Percentiles rank a stretch among this genome's conserved stretches.
Evolutionary conservation across 2,888 invertebrate genomes (phyloP).

Genomic region (Trachelus tabidus): DNA sequence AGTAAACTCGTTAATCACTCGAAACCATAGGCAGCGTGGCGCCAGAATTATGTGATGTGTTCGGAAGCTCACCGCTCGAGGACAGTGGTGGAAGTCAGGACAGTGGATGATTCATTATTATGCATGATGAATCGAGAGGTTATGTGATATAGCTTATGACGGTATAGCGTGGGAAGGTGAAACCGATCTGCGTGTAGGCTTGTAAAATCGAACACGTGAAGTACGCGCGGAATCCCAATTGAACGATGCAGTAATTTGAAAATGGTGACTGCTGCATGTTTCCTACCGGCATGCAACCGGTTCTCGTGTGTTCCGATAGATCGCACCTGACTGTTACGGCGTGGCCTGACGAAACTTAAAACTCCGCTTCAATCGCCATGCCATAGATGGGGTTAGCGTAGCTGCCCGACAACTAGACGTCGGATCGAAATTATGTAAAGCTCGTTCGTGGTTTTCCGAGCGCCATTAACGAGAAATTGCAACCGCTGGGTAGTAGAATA

Average conservation of each 20-base stretch:
- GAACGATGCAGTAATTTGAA: constrained; percentile 32
- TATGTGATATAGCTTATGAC: not conserved
- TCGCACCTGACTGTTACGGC: not conserved
- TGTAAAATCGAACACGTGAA: constrained; percentile 30
- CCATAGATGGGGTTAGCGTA: not conserved
- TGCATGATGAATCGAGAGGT: constrained; percentile 19
- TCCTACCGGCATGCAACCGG: not conserved
- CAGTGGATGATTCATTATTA: constrained; percentile 25
- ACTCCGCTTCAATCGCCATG: not conserved
- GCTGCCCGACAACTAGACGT: not conserved
- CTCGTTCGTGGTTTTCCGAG: not conserved
- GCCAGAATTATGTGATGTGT: not conserved
- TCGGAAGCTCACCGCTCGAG: not conserved
- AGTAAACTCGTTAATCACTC: not conserved
- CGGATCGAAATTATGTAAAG: not conserved
- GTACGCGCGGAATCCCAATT: constrained; percentile 13
- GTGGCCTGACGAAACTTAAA: not conserved
- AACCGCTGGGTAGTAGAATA: not conserved
- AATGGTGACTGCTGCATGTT: constrained; percentile 25
- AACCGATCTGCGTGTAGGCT: not conserved
- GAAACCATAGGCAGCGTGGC: not conserved
- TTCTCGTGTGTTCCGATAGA: not conserved
- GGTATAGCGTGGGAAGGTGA: not conserved
- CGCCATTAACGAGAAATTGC: not conserved
- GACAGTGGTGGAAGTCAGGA: not conserved